phyloP scores from a whole-genome alignment of 2,113 vertebrate genomes.

The Cochlearius cochlearius region DNA sequence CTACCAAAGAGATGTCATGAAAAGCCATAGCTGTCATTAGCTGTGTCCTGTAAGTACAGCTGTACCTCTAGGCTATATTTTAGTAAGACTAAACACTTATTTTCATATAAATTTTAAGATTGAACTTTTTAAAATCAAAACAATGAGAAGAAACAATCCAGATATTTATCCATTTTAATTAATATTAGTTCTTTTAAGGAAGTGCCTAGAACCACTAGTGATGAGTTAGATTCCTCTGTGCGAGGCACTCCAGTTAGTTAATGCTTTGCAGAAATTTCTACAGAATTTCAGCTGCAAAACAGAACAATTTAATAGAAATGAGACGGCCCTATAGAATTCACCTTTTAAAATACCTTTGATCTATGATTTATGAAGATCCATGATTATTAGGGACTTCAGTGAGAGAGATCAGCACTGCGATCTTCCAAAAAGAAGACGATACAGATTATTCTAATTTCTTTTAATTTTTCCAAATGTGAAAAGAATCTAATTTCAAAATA shows the following conservation, averaged over 20 bases:
- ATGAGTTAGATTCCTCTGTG: neutral
- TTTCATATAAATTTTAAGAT: neutral
- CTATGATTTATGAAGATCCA: neutral
- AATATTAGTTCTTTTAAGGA: neutral
- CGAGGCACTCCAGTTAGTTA: neutral
- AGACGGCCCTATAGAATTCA: neutral
- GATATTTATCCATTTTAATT: neutral
- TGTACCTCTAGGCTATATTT: constrained; percentile 27
- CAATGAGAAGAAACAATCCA: neutral
- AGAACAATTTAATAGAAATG: neutral
- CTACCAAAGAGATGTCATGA: constrained; percentile 61
- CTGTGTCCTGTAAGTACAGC: constrained; percentile 34
- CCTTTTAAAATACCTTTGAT: neutral
- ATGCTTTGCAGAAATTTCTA: neutral
- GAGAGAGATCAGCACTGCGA: neutral
- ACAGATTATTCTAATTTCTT: neutral
- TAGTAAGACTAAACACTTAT: neutral
- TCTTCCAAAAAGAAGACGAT: neutral
- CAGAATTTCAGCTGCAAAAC: neutral
- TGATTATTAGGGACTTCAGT: neutral
- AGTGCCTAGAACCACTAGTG: neutral
- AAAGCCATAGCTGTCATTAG: constrained; percentile 65
- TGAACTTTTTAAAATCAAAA: neutral
- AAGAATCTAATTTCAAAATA: neutral
- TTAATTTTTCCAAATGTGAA: neutral